Evolutionary conservation across 2,888 invertebrate species (phyloP).

Genomic region (Drosophila fungiperda): DNA sequence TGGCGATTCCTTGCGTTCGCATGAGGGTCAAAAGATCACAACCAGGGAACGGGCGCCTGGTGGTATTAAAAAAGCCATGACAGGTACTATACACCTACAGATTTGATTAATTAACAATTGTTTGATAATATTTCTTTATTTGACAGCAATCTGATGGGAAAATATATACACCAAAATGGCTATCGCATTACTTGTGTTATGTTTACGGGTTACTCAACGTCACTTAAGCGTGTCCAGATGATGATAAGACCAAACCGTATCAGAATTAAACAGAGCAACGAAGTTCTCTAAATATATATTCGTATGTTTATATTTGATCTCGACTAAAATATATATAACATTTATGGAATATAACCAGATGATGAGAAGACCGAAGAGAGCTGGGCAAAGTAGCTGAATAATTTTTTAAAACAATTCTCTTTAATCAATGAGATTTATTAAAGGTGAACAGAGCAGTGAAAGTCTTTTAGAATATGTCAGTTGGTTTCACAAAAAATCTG

Average conservation of each 20-base stretch:
- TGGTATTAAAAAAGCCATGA: slow-evolving; percentile 90
- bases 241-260: slow-evolving; percentile 87
- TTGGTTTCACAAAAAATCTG: neutral
- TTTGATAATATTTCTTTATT: neutral
- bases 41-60: slow-evolving; percentile 90
- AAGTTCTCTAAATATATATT: too few relatives aligned
- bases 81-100: slow-evolving; percentile 82
- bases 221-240: slow-evolving; percentile 88
- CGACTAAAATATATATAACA: too few relatives aligned
- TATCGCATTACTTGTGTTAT: slow-evolving; percentile 90
- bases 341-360: neutral
- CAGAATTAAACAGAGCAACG: too few relatives aligned
- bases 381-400: neutral
- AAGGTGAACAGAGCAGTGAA: neutral
- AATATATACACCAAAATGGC: slow-evolving; percentile 86
- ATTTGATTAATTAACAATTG: neutral
- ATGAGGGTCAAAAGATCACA: slow-evolving; percentile 89
- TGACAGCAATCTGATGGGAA: slow-evolving; percentile 88
- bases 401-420: neutral
- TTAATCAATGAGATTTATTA: neutral
- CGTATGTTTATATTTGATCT: too few relatives aligned
- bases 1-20: slow-evolving; percentile 89
- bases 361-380: neutral
- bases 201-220: slow-evolving; percentile 88
- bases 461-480: neutral